Evolutionary conservation across 2,797 vertebrate species (phyloP).

Genomic region (Melanotaenia nigrans): DNA sequence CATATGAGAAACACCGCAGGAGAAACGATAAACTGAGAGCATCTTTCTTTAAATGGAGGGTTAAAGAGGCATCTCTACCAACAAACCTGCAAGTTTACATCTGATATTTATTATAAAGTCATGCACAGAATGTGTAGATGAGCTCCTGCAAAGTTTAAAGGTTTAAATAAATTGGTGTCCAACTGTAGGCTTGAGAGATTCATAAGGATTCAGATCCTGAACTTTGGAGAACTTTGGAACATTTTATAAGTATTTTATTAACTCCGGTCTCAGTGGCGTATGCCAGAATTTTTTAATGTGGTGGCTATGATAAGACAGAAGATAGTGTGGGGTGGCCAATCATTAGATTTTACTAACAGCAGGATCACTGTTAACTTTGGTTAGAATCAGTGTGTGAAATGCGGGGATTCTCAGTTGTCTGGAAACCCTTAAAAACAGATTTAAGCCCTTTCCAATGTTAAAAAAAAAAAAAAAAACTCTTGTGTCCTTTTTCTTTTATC

Average conservation of each 20-base stretch:
- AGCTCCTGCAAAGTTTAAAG: neutral
- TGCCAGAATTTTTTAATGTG: no score
- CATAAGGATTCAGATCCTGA: neutral
- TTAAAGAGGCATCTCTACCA: neutral
- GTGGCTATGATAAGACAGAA: no score
- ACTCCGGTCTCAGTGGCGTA: no score
- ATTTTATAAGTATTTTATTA: neutral
- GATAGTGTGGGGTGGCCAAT: no score
- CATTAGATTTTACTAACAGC: no score
- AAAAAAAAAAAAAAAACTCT: no score
- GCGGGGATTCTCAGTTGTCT: no score
- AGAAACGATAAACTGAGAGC: neutral
- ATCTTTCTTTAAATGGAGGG: neutral
- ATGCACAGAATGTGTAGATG: neutral
- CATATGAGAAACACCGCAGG: neutral
- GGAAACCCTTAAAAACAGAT: no score
- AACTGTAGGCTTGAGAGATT: neutral
- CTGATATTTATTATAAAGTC: neutral
- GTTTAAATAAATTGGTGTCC: neutral
- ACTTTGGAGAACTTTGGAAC: neutral
- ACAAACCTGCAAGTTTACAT: neutral
- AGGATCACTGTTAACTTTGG: no score
- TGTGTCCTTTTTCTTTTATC: no score
- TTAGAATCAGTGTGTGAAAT: no score
- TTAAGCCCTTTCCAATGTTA: no score